Base-by-base conservation (phyloP, 2,797 vertebrate genomes). In the Cynodonichthys magdalenae region DNA sequence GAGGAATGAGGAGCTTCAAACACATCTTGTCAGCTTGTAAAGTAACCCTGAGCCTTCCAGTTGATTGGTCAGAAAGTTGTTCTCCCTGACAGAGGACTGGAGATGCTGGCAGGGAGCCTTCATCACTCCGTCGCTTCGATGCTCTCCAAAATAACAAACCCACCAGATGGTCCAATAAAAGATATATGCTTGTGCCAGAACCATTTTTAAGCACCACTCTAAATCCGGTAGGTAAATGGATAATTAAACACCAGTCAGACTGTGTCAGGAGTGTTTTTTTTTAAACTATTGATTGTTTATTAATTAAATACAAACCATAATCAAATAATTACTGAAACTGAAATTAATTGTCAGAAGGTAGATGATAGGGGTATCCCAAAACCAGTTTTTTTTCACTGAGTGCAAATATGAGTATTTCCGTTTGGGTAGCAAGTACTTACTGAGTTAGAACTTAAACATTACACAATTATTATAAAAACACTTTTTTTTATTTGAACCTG, bases 101-200 rank as follows among this genome's bases (percentile, higher is more conserved):
- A 82, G 52, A 79, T 15, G 28, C 59, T 81, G 77, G 69, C 75
- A 76, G 56, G 69, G 61, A 51, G 59, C 51, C 62, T 52, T 18
- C 52, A 82, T 79, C 63, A 74, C 49, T 41, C 42, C 69, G 53
- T 68, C 69, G 53, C 68, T 77, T 64, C 71, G 55, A 52, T 65
- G 53, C 63, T 79, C 69, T 77, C 79, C 72, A 78, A 86, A 76
- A 83, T 67, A 46, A 84, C 68, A 87, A 79, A 85, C 77, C 77
- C 69, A 82, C 72, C 87, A 93, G 92, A 91, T 91, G 89, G 90
- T 87, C 63, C 73, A 64, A 85, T 91, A 84, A 89, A 89, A 88
- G 68, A 85, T 60, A 65, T 66, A 52, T 71, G 49, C 70, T 80
- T 53, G 68, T 75, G 80, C 76, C 81, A 80, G 68, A 34, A 54